Base-by-base conservation (phyloP, 2,113 vertebrate species). In the Pangasianodon hypophthalmus region DNA sequence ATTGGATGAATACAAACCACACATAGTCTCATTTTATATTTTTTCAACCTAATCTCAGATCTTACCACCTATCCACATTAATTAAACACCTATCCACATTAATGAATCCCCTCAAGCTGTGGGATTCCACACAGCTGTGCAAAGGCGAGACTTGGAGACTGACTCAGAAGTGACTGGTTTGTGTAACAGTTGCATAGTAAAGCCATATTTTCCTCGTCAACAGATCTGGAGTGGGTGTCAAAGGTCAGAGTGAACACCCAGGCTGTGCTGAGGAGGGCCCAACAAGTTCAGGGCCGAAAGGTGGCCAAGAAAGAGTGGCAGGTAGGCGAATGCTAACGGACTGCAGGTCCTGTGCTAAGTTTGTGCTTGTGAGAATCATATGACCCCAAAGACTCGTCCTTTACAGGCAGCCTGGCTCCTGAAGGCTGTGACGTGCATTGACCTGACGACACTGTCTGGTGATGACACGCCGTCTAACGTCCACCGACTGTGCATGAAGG, bases 381-480 rank as follows among this genome's bases (percentile, higher is more conserved):
- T 54, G 32, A 88, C 19, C 1, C 24, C 0, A 29, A 58, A n/a
- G 6, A 44, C n/a, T 46, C 32, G 11, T 56, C n/a, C 29, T 71
- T 56, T 24, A 26, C 90, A 99, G 98, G 97, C 97, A 5, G 98
- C 97, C 26, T 99, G 98, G 98, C 96, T 98, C 56, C 95, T 99
- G 93, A 98, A 96, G 90, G 98, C 98, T 0, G 96, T 98, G 77
- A 97, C 98, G 1, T 98, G 97, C 84, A 98, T 99, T 1, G 98
- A 99, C 93, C 96, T 99, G 91, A 99, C 98, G 2, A 98, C 98
- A 0, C 97, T 99, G 50, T 95, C 97, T 0, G 98, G 98, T 0
- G 98, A 99, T 21, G 98, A 99, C 71, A 97, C 98, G 0, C 93
- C 96, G 3, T 97, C 97, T 80, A 99, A 98, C 1, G 92, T 99